These are phyloP conservation scores for Sciurus carolinensis DNA, from an alignment of 2,797 vertebrate species.

Conservation along the genomic window DNA sequence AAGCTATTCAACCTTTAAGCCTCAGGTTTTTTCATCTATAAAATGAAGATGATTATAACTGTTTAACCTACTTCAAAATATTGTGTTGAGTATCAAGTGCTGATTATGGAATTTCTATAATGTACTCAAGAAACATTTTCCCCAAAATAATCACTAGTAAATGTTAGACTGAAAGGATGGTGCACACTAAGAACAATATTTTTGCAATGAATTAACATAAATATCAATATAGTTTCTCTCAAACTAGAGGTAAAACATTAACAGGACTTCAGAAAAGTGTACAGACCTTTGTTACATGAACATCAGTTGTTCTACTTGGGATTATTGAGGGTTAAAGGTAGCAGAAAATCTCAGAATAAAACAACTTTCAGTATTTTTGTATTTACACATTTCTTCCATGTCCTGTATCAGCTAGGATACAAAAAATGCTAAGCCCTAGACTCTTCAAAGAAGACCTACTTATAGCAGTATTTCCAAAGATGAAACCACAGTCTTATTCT, in stretches of 20 bases:
- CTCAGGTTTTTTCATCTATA: not conserved
- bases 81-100: not conserved
- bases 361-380: not conserved
- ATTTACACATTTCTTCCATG: not conserved
- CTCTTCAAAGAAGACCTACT: slow-evolving; percentile 16
- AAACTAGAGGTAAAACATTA: not conserved
- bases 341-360: not conserved
- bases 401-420: not conserved
- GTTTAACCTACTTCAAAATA: not conserved
- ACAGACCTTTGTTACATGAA: not conserved
- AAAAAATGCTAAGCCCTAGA: not conserved
- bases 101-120: not conserved
- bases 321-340: not conserved
- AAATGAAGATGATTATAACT: slow-evolving; percentile 16
- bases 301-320: not conserved
- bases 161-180: not conserved
- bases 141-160: not conserved
- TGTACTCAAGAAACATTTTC: not conserved
- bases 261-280: not conserved
- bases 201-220: not conserved
- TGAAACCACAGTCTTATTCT: not conserved
- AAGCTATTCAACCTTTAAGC: not conserved
- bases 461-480: not conserved
- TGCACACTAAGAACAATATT: not conserved
- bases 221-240: not conserved